Conservation (phyloP, 2,888 invertebrate species). For the Philonicus albiceps region DNA sequence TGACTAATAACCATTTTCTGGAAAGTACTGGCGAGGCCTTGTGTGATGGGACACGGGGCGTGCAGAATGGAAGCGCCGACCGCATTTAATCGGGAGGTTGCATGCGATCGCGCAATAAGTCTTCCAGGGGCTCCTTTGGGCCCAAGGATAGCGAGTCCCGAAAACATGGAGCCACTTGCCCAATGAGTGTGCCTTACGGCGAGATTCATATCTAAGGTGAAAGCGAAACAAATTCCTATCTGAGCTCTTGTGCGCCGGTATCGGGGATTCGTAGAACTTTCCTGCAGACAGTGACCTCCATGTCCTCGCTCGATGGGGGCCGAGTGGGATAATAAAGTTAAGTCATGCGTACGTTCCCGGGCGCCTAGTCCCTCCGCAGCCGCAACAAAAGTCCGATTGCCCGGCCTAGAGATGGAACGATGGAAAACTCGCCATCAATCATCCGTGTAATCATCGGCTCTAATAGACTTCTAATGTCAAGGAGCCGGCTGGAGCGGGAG, state of each 20-base stretch:
- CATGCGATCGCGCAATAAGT: slow-evolving; percentile 61
- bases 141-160: slow-evolving; percentile 37
- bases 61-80: slow-evolving; percentile 12
- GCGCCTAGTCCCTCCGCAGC: neutral
- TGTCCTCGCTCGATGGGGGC: neutral
- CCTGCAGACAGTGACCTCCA: neutral
- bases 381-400: slow-evolving; percentile 6
- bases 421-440: slow-evolving; percentile 38
- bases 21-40: neutral
- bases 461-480: slow-evolving; percentile 25
- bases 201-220: slow-evolving; percentile 44
- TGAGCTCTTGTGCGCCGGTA: neutral
- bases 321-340: slow-evolving; percentile 6
- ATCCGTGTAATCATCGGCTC: slow-evolving; percentile 38
- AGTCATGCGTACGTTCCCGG: slow-evolving; percentile 8
- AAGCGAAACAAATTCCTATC: slow-evolving; percentile 48
- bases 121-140: slow-evolving; percentile 51
- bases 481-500: neutral
- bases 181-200: slow-evolving; percentile 6
- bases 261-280: neutral
- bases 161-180: slow-evolving; percentile 37
- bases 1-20: slow-evolving; percentile 49
- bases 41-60: neutral
- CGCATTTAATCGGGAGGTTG: slow-evolving; percentile 55
- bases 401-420: neutral